A percentile compares a stretch with the other conserved stretches of the same genome.
phyloP scores from a whole-genome alignment of 1,140 invertebrate species.

The Hylyphantes graminicola region DNA sequence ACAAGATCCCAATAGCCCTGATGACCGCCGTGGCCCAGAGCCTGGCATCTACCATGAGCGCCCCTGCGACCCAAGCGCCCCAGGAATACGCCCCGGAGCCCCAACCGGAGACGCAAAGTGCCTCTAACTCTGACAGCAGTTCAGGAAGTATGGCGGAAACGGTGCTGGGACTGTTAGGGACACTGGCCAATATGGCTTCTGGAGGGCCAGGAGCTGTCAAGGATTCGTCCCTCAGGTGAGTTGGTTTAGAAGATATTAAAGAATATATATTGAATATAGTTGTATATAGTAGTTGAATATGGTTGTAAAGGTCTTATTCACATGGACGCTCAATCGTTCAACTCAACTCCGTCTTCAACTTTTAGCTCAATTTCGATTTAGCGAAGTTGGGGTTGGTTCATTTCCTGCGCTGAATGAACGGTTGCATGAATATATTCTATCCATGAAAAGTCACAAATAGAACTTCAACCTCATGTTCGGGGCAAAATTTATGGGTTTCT shows the following conservation, averaged over 20 bases:
- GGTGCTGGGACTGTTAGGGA: slow-evolving; percentile 24
- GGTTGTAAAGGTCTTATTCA: too few relatives aligned
- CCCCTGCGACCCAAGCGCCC: not conserved
- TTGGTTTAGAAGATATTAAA: not conserved
- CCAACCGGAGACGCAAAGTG: not conserved
- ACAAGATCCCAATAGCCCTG: slow-evolving; percentile 39
- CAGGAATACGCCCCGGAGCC: slow-evolving; percentile 15
- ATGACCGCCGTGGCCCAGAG: slow-evolving; percentile 38
- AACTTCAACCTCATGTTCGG: too few relatives aligned
- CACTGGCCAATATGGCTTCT: slow-evolving; percentile 39
- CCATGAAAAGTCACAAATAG: too few relatives aligned
- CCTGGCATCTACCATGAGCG: not conserved
- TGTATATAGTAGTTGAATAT: too few relatives aligned
- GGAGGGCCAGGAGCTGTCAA: slow-evolving; percentile 27
- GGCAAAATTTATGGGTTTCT: too few relatives aligned
- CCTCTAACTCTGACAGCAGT: not conserved
- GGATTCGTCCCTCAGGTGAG: slow-evolving; percentile 37
- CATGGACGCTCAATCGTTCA: too few relatives aligned
- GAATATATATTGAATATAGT: too few relatives aligned
- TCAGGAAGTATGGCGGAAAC: slow-evolving; percentile 35
- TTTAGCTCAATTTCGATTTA: too few relatives aligned
- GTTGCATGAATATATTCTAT: too few relatives aligned
- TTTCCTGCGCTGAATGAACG: too few relatives aligned
- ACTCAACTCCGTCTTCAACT: too few relatives aligned
- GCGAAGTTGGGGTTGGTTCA: too few relatives aligned